Evolutionary conservation across 2,888 invertebrate species (phyloP).

Genomic region (Abrostola tripartita): DNA sequence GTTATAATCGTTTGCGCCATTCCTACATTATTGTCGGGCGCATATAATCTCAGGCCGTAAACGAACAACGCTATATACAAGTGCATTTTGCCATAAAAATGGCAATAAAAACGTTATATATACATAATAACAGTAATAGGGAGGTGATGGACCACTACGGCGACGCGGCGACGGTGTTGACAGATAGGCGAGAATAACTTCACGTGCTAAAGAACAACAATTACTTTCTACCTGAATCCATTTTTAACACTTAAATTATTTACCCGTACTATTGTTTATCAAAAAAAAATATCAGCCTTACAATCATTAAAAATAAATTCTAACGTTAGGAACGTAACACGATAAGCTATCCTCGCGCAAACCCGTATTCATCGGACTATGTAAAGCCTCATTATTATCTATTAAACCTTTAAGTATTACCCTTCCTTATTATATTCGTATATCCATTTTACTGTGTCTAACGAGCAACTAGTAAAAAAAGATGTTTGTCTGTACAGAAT

Average conservation of each 20-base stretch:
- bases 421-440: slow-evolving; percentile 65
- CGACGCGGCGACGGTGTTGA: slow-evolving; percentile 33
- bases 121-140: slow-evolving; percentile 63
- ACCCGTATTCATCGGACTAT: slow-evolving; percentile 54
- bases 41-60: slow-evolving; percentile 70
- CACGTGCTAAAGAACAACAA: slow-evolving; percentile 62
- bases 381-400: slow-evolving; percentile 65
- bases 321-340: slow-evolving; percentile 82
- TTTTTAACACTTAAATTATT: slow-evolving; percentile 68
- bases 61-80: slow-evolving; percentile 69
- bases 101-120: slow-evolving; percentile 67
- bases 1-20: slow-evolving; percentile 41
- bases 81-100: slow-evolving; percentile 61
- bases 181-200: slow-evolving; percentile 74
- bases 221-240: slow-evolving; percentile 63
- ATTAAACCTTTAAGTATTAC: slow-evolving; percentile 55
- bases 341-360: slow-evolving; percentile 77
- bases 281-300: slow-evolving; percentile 82
- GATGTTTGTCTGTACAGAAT: slow-evolving; percentile 72
- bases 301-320: slow-evolving; percentile 80
- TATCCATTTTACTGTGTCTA: slow-evolving; percentile 61
- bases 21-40: slow-evolving; percentile 76
- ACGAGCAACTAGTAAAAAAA: slow-evolving; percentile 59
- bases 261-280: slow-evolving; percentile 83
- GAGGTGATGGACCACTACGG: slow-evolving; percentile 43